Percentiles rank a stretch among this genome's conserved stretches.
phyloP scores from a whole-genome alignment of 2,888 invertebrate species.

The Mactromeris polynyma region DNA sequence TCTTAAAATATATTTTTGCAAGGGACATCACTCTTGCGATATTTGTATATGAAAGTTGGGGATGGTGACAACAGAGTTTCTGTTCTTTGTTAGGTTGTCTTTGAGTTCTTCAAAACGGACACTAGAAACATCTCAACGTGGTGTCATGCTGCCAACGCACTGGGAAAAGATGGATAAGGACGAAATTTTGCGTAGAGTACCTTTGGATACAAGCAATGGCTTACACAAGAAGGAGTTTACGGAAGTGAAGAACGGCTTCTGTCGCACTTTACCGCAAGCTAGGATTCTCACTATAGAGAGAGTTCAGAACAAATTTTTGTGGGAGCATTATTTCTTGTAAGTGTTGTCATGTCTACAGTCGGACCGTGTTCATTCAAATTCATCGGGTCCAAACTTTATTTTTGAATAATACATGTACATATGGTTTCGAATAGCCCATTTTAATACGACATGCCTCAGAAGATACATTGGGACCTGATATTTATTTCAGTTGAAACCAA shows the following conservation, averaged over 20 bases:
- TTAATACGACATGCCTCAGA: too few species aligned
- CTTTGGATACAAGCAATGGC: constrained; percentile 46
- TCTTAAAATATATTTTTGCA: too few species aligned
- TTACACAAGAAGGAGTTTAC: constrained; percentile 70
- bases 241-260: constrained; percentile 69
- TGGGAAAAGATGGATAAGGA: constrained; percentile 68
- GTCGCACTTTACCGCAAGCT: constrained; percentile 71
- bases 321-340: constrained; percentile 76
- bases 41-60: too few species aligned
- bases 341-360: constrained; percentile 41
- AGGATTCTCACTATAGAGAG: constrained; percentile 71
- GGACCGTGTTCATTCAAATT: too few species aligned
- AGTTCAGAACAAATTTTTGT: constrained; percentile 72
- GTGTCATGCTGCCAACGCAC: constrained; percentile 64
- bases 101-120: constrained; percentile 29
- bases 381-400: too few species aligned
- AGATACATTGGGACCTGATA: too few species aligned
- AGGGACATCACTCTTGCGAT: too few species aligned
- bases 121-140: constrained; percentile 51
- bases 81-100: constrained; percentile 50
- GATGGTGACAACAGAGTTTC: too few species aligned
- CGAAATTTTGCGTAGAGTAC: constrained; percentile 39
- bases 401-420: too few species aligned
- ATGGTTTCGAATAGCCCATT: too few species aligned
- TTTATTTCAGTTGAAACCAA: too few species aligned